phyloP scores from a whole-genome alignment of 2,888 invertebrate species.

The Temnothorax unifasciatus region DNA sequence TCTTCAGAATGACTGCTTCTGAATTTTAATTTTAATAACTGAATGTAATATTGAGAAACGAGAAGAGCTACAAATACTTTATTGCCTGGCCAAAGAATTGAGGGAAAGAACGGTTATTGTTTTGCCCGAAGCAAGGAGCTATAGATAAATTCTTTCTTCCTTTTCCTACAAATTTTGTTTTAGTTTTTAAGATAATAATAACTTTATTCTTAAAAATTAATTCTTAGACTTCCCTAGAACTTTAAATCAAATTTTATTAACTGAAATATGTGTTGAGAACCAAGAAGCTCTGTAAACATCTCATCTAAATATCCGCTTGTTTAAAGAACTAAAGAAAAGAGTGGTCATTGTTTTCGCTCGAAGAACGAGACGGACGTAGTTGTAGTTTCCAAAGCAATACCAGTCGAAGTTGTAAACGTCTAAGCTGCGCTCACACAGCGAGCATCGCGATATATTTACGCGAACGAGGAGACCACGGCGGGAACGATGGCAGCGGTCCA shows the following conservation, averaged over 20 bases:
- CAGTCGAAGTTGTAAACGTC: slow-evolving; percentile 24
- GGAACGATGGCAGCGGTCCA: slow-evolving; percentile 84
- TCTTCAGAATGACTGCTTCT: background rate
- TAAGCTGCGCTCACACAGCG: slow-evolving; percentile 33
- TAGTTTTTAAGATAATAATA: background rate
- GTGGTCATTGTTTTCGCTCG: background rate
- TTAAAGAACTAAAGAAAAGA: background rate
- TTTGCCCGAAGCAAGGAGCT: background rate
- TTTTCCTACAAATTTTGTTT: background rate
- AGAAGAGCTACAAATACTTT: background rate
- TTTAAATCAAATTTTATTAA: background rate
- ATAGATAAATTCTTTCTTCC: background rate
- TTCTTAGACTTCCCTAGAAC: background rate
- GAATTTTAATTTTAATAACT: background rate
- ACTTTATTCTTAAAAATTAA: background rate
- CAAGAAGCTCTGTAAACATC: background rate
- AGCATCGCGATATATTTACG: slow-evolving; percentile 83
- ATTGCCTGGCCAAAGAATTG: background rate
- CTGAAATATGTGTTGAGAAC: background rate
- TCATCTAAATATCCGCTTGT: background rate
- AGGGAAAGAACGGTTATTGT: background rate
- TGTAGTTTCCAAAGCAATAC: slow-evolving; percentile 26
- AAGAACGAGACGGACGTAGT: background rate
- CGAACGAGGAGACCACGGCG: slow-evolving; percentile 83
- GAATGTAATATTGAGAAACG: background rate